Evolutionary conservation across 2,888 invertebrate species (phyloP).

Genomic region (Lasioglossum zephyrum): DNA sequence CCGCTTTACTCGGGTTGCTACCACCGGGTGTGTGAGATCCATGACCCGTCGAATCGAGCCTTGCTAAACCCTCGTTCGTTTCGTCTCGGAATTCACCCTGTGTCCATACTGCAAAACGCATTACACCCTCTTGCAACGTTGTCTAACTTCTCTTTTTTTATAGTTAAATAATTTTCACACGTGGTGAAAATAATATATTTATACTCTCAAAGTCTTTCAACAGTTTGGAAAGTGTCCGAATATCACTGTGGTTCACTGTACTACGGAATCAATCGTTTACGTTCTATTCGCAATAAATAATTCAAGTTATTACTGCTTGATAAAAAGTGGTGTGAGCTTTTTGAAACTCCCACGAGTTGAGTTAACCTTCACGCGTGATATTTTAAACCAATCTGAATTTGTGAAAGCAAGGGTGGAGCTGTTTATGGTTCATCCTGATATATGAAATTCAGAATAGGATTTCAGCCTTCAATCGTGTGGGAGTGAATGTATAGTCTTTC

Average conservation of each 20-base stretch:
- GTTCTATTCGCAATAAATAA: background rate
- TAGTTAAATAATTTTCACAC: no score
- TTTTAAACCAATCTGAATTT: background rate
- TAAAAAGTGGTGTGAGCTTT: background rate
- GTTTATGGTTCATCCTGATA: background rate
- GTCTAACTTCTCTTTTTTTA: constrained; percentile 67
- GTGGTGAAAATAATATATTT: no score
- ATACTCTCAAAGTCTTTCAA: no score
- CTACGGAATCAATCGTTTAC: no score
- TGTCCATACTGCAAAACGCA: constrained; percentile 92
- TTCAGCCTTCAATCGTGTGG: background rate
- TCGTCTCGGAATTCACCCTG: constrained; percentile 95
- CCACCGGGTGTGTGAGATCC: constrained; percentile 82
- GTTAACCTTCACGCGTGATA: background rate
- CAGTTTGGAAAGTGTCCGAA: no score
- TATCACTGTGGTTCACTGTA: no score
- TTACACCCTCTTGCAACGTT: constrained; percentile 78
- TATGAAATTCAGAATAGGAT: background rate
- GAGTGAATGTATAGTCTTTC: background rate
- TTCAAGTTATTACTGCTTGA: background rate
- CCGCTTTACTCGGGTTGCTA: constrained; percentile 89
- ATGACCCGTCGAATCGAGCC: constrained; percentile 85
- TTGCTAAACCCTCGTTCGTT: constrained; percentile 88
- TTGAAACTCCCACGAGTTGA: background rate
- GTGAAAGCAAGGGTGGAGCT: background rate